Base-by-base conservation (phyloP, 2,113 vertebrate species). In the Percina caprodes region DNA sequence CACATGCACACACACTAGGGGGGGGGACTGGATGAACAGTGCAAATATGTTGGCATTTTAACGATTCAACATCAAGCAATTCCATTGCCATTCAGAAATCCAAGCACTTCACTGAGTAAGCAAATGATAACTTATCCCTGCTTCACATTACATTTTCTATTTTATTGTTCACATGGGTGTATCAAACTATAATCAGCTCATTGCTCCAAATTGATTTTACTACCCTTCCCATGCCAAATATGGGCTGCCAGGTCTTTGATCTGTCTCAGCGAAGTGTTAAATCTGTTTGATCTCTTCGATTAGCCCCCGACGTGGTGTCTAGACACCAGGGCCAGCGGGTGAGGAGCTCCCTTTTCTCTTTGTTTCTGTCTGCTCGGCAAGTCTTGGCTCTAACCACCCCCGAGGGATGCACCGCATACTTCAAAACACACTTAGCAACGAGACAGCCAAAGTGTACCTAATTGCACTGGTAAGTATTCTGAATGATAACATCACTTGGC, bases 281-380 rank as follows among this genome's bases (percentile, higher is more conserved):
- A 85, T 89, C 85, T 69, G 74, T 92, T 91, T 91, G 91, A 93
- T 92, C 90, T 82, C 71, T 80, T 87, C 71, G 82, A 92, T 92
- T 89, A 85, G 89, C 80, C 80, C 60, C 82, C 69, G 71, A 75
- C 42, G 62, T 67, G 54, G 54, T 18, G 90, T 91, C 90, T 87
- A 87, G 87, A 90, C 87, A 52, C 35, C 35, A 1, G 56, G 79
- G 78, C 84, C 88, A 58, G 84, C 11, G 75, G 85, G 76, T 48
- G 75, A 83, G 80, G 48, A 82, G 70, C 74, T 72, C 35, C 66
- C 51, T 26, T 30, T 42, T 77, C 21, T 46, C 81, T 79, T 74
- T 82, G 73, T 72, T 83, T 70, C 71, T 70, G 54, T 81, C 65
- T 86, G 72, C 77, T 84, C 62, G 72, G 66, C 60, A 46, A 62